Conservation (phyloP, 2,888 invertebrate species). For the Xestoiulus laeticollis region DNA sequence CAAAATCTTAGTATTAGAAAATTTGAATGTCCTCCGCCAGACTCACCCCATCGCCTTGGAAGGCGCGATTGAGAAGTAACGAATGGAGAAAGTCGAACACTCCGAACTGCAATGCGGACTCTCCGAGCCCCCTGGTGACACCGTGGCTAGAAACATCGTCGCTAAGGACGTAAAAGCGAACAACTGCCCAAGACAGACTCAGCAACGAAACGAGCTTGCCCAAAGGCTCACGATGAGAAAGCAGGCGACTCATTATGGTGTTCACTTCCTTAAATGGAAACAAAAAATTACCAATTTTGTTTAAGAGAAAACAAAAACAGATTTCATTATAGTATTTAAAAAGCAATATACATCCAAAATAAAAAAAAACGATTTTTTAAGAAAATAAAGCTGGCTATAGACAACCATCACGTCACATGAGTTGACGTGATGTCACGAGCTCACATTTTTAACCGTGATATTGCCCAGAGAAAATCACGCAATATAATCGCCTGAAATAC, state of each 20-base stretch:
- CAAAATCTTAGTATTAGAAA: background rate
- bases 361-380: too few relatives aligned
- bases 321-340: too few relatives aligned
- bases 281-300: too few relatives aligned
- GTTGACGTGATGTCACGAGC: too few relatives aligned
- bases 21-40: background rate
- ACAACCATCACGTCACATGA: too few relatives aligned
- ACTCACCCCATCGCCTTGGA: constrained; percentile 49
- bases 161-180: constrained; percentile 57
- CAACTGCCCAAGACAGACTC: constrained; percentile 63
- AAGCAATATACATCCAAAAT: too few relatives aligned
- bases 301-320: too few relatives aligned
- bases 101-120: constrained; percentile 20
- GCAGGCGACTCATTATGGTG: constrained; percentile 58
- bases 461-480: too few relatives aligned
- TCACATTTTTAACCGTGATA: too few relatives aligned
- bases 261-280: constrained; percentile 58
- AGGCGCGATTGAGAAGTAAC: constrained; percentile 21
- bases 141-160: background rate
- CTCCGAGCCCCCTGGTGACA: constrained; percentile 40
- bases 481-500: too few relatives aligned
- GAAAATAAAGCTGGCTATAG: too few relatives aligned
- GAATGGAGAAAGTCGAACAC: constrained; percentile 9
- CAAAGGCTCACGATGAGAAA: constrained; percentile 60
- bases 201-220: constrained; percentile 59